Base-by-base conservation (phyloP, 37 sponge, comb jelly and placozoan species). In the Beroe ovata region DNA sequence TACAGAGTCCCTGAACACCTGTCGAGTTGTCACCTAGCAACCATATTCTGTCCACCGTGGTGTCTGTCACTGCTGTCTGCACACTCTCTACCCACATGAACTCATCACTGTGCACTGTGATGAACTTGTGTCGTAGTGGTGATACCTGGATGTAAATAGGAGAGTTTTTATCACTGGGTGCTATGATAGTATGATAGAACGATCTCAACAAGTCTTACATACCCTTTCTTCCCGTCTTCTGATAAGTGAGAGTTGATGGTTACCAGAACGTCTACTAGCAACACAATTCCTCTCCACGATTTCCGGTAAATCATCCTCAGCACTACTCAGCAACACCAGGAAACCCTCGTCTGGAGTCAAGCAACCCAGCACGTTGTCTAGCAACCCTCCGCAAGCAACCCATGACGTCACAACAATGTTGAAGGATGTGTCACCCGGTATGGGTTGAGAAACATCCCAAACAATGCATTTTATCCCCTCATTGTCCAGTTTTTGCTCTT, bases 401-500 rank as follows among this genome's bases (percentile, higher is more conserved):
- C 36, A 77, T 40, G 84, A 77, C 84, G 84, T 77, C 84, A 77
- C n/a, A 54, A 77, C 41, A 54, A 77, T 16, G 47, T 77, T 25
- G 41, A 42, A 42, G 26, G 4, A 21, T 4, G 35, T 36, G 54
- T 30, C 16, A 11, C 8, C 33, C 18, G 69, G 69, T 18, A 11
- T 19, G 23, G 23, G 28, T 25, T 26, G 23, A 0, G 47, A 6
- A 3, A 36, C 47, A 40, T 77, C 84, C 84, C 84, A 77, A 23
- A 77, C 84, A 54, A 77, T 41, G 4, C 54, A 77, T 32, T 66
- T 30, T 25, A 42, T 16, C n/a, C 41, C 38, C 38, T 77, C 84
- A 16, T 26, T 25, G 8, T 3, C 22, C 21, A 4, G 28, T 6
- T 20, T 4, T 25, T 62, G 63, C 33, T 35, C 1, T 23, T 77